Evolutionary conservation across 2,888 invertebrate species (phyloP).

Genomic region (Hemistola chrysoprasaria): DNA sequence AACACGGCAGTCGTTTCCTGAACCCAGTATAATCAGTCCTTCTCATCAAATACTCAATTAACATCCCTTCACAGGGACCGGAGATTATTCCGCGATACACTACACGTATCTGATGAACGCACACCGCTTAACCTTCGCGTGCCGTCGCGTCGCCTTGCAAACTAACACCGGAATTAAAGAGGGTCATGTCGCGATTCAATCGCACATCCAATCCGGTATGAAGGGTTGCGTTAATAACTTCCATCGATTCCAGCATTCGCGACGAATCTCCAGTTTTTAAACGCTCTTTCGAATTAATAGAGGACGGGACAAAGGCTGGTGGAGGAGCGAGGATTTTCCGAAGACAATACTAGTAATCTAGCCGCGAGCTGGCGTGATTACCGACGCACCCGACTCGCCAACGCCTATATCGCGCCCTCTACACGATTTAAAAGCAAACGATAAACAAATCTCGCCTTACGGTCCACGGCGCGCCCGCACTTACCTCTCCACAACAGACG

Average conservation of each 20-base stretch:
- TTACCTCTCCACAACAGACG: not conserved
- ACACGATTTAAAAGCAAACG: constrained; percentile 56
- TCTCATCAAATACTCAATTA: constrained; percentile 63
- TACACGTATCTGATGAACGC: constrained; percentile 48
- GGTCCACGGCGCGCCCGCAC: constrained; percentile 16
- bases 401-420: constrained; percentile 29
- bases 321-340: constrained; percentile 57
- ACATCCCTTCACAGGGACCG: constrained; percentile 56
- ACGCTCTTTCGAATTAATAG: constrained; percentile 46
- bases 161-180: constrained; percentile 48
- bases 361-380: constrained; percentile 51
- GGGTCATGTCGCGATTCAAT: constrained; percentile 55
- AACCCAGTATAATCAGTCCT: constrained; percentile 51
- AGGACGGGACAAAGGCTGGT: constrained; percentile 55
- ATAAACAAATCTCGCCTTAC: constrained; percentile 44
- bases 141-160: constrained; percentile 37
- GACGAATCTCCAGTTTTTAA: constrained; percentile 41
- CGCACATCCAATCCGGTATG: constrained; percentile 50
- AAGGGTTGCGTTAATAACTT: constrained; percentile 46
- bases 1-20: constrained; percentile 21
- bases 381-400: constrained; percentile 32
- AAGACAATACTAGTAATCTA: constrained; percentile 72
- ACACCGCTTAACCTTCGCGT: constrained; percentile 52
- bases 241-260: constrained; percentile 30
- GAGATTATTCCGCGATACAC: constrained; percentile 50